A percentile compares a stretch with the other conserved stretches of the same genome.
These are phyloP conservation scores for Pemphigus obesinymphae DNA, from an alignment of 1,140 invertebrate species.

Conservation along the genomic window DNA sequence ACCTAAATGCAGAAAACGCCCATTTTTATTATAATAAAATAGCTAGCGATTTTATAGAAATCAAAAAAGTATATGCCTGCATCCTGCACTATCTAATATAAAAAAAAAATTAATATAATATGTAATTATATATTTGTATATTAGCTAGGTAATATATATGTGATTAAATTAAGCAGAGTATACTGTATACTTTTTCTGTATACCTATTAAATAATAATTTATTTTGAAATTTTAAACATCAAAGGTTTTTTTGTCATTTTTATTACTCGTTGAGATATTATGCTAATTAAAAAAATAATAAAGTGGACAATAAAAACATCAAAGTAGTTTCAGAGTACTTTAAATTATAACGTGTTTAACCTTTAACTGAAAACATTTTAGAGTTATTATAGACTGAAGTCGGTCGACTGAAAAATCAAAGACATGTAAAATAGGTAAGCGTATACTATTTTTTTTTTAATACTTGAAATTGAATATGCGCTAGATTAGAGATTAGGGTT, in stretches of 20 bases:
- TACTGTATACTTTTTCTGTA: too few species aligned
- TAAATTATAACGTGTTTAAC: neutral
- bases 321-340: neutral
- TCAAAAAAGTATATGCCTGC: too few species aligned
- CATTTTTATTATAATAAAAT: too few species aligned
- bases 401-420: constrained; percentile 1
- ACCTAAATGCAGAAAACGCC: too few species aligned
- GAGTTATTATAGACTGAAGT: neutral
- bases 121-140: too few species aligned
- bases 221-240: too few species aligned
- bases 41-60: too few species aligned
- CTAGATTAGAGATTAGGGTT: constrained; percentile 32
- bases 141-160: too few species aligned
- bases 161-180: too few species aligned
- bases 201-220: too few species aligned
- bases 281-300: neutral
- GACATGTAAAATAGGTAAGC: neutral
- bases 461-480: constrained; percentile 26
- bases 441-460: neutral
- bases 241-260: neutral
- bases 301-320: neutral
- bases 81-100: too few species aligned
- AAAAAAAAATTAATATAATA: too few species aligned
- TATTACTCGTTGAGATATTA: neutral
- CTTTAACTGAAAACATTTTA: neutral